Base-by-base conservation (phyloP, 2,888 invertebrate genomes). In the Xiphydria camelus region DNA sequence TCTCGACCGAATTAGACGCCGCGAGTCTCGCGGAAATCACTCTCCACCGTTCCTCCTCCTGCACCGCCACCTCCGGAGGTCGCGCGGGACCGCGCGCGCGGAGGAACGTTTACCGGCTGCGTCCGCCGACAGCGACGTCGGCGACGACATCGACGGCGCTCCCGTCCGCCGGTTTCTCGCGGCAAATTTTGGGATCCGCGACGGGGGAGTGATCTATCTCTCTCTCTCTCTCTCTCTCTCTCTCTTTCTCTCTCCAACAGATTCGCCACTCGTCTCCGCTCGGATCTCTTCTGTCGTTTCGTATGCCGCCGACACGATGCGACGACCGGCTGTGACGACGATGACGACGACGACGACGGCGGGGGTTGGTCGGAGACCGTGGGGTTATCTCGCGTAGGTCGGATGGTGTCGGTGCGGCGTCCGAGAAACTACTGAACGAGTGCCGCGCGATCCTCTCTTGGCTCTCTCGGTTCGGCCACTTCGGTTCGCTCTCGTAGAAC, bases 391-490 rank as follows among this genome's bases (percentile, higher is more conserved):
- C n/a, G n/a, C 62, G 61, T 57, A 61, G 59, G 66, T 69, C 66
- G 68, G 72, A 72, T 70, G 69, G 58, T 71, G 72, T 68, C 72
- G 70, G 68, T 70, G 63, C 72, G 72, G 66, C 72, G 72, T 70
- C 72, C 72, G 70, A 71, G 72, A 70, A 71, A 72, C 72, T 71
- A 72, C 72, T 72, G 72, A 72, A 70, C 71, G 68, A 70, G 63
- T 68, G 66, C 64, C 69, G 72, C 65, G 60, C 66, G 68, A 66
- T 67, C 68, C 66, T 70, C 70, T 70, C n/a, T n/a, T n/a, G n/a
- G n/a, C n/a, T n/a, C n/a, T n/a, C n/a, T n/a, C n/a, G n/a, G n/a
- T 65, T 66, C 62, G 64, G 59, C 66, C 64, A 68, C 64, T 56
- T 59, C 59, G 55, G 55, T 57, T 64, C 61, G 60, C 61, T 65